These are phyloP conservation scores for Neomorphus geoffroyi DNA, from an alignment of 2,797 vertebrate species.

Conservation along the genomic window DNA sequence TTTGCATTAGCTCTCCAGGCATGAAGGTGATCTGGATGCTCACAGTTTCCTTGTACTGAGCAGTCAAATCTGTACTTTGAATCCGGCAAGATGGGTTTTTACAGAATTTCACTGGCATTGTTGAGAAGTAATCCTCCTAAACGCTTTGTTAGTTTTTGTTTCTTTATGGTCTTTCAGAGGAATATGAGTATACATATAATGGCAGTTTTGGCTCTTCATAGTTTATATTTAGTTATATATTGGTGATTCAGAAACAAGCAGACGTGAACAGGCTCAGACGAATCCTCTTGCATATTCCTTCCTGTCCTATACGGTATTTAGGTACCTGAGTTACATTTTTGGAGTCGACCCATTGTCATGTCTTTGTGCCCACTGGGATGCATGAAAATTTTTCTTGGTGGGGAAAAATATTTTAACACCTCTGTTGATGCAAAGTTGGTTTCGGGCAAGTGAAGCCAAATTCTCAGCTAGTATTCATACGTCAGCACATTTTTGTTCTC, in stretches of 20 bases:
- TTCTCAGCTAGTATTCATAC: not conserved
- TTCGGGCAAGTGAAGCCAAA: not conserved
- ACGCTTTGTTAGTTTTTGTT: not conserved
- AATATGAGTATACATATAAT: not conserved
- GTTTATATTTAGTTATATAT: slow-evolving; percentile 29
- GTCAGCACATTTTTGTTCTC: not conserved
- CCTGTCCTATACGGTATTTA: not conserved
- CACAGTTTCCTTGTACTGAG: not conserved
- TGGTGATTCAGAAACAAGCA: slow-evolving; percentile 41
- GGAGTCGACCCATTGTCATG: not conserved
- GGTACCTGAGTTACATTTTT: not conserved
- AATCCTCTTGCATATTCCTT: not conserved
- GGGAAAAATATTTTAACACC: not conserved
- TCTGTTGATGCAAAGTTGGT: not conserved
- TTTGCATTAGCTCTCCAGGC: not conserved
- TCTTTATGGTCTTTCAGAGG: slow-evolving; percentile 1
- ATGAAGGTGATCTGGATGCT: not conserved
- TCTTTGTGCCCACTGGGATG: not conserved
- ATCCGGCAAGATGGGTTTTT: not conserved
- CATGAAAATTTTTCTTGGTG: not conserved
- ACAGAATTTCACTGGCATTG: not conserved
- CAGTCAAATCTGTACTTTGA: not conserved
- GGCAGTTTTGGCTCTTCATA: not conserved
- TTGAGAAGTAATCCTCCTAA: not conserved
- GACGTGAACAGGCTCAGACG: not conserved